Evolutionary conservation across 2,888 invertebrate species (phyloP).

Genomic region (Poecilobothrus nobilitatus): DNA sequence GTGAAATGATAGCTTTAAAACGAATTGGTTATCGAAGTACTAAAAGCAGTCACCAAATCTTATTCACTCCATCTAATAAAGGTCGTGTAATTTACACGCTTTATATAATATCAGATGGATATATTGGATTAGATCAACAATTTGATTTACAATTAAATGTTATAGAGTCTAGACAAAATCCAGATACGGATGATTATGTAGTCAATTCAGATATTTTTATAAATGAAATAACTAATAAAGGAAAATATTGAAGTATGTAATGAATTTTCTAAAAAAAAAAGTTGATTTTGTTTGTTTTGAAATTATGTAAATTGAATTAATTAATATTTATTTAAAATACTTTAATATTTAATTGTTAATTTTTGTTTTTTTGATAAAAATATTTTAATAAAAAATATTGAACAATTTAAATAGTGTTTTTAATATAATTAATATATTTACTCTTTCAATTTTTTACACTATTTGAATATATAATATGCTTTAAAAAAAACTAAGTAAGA

Average conservation of each 20-base stretch:
- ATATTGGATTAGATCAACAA: constrained; percentile 90
- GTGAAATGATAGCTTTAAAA: constrained; percentile 75
- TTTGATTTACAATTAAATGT: constrained; percentile 54
- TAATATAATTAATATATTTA: too few relatives aligned
- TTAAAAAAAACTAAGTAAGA: too few relatives aligned
- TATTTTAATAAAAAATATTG: background rate
- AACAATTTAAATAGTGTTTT: too few relatives aligned
- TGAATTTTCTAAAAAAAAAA: too few relatives aligned
- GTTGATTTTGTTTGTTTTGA: background rate
- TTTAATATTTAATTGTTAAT: background rate
- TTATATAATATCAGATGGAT: constrained; percentile 85
- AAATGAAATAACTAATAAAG: background rate
- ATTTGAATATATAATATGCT: too few relatives aligned
- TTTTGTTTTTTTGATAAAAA: background rate
- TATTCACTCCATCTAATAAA: constrained; percentile 56
- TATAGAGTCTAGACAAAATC: constrained; percentile 20
- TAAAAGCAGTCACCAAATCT: constrained; percentile 47
- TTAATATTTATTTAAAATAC: background rate
- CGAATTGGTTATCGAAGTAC: constrained; percentile 53
- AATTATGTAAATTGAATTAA: background rate
- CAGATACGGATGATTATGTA: background rate
- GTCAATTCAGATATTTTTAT: background rate
- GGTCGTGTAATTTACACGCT: constrained; percentile 71
- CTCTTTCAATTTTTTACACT: too few relatives aligned
- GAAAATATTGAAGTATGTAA: background rate